phyloP scores from a whole-genome alignment of 2,113 vertebrate genomes.

The Hipposideros armiger region DNA sequence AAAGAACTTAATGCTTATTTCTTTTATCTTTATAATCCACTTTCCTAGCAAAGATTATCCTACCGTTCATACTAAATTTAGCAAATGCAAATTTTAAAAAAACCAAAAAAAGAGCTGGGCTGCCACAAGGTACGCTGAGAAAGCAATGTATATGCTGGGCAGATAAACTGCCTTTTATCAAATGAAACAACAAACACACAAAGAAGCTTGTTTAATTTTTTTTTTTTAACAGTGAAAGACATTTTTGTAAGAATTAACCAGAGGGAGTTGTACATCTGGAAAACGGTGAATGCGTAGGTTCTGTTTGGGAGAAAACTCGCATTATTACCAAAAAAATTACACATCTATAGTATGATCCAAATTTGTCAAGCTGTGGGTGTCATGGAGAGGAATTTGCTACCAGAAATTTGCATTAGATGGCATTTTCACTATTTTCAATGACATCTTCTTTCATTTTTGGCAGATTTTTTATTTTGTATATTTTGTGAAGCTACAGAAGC shows the following conservation, averaged over 20 bases:
- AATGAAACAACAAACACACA: conserved; percentile 82
- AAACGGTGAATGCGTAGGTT: conserved; percentile 68
- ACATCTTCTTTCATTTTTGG: not conserved
- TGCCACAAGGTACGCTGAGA: conserved; percentile 79
- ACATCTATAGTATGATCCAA: conserved; percentile 76
- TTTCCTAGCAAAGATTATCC: conserved; percentile 86
- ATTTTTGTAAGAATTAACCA: conserved; percentile 84
- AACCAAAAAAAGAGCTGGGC: conserved; percentile 69
- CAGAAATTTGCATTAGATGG: conserved; percentile 57
- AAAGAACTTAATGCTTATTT: conserved; percentile 86
- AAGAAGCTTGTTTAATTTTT: conserved; percentile 78
- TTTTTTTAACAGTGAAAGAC: conserved; percentile 66
- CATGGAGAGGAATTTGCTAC: conserved; percentile 39
- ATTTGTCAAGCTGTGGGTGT: conserved; percentile 66
- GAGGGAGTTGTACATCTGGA: conserved; percentile 84
- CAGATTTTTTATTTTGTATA: conserved; percentile 10
- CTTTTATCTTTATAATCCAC: conserved; percentile 88
- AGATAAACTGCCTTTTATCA: conserved; percentile 84
- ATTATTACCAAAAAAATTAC: conserved; percentile 80
- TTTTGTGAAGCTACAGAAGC: conserved; percentile 29
- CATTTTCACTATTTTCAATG: conserved; percentile 56
- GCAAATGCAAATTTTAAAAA: conserved; percentile 78
- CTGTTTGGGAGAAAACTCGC: conserved; percentile 67
- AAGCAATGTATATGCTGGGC: conserved; percentile 62
- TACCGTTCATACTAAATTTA: conserved; percentile 87